These are phyloP conservation scores for Leptinotarsa peninsularis DNA, from an alignment of 2,888 invertebrate genomes.

Conservation along the genomic window DNA sequence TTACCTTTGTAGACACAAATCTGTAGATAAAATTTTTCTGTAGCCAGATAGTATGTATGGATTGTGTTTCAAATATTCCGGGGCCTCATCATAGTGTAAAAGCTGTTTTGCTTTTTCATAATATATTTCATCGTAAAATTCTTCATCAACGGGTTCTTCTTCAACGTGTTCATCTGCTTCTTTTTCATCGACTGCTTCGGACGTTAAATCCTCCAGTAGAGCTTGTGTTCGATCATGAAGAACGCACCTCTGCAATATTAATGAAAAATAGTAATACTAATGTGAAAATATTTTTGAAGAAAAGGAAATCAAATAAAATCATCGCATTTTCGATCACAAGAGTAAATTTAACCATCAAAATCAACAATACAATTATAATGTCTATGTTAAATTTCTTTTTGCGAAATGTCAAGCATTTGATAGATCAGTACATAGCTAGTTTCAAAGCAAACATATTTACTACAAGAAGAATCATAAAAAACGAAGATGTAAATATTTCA, in stretches of 20 bases:
- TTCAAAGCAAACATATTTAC: too few relatives aligned
- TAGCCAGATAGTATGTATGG: slow-evolving; percentile 88
- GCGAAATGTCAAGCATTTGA: too few relatives aligned
- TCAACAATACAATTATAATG: too few relatives aligned
- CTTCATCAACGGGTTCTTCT: slow-evolving; percentile 26
- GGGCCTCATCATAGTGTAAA: slow-evolving; percentile 72
- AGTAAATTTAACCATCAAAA: too few relatives aligned
- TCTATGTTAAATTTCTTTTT: too few relatives aligned
- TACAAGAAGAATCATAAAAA: too few relatives aligned
- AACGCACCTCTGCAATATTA: slow-evolving; percentile 38
- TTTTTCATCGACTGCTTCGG: slow-evolving; percentile 30
- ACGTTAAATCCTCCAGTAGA: slow-evolving; percentile 49
- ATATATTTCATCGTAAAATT: slow-evolving; percentile 47
- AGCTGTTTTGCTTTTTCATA: slow-evolving; percentile 59
- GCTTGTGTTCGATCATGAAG: slow-evolving; percentile 52
- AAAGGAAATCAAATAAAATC: too few relatives aligned
- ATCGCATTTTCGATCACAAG: too few relatives aligned
- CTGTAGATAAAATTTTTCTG: slow-evolving; percentile 83
- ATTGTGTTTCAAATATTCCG: slow-evolving; percentile 87
- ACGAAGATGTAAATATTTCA: too few relatives aligned
- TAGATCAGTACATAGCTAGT: too few relatives aligned
- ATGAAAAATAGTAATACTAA: not conserved
- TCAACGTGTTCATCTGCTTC: slow-evolving; percentile 7
- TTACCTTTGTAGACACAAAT: slow-evolving; percentile 88
- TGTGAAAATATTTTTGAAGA: not conserved